Conservation (phyloP, 2,113 vertebrate genomes). For the Nasalis larvatus region DNA sequence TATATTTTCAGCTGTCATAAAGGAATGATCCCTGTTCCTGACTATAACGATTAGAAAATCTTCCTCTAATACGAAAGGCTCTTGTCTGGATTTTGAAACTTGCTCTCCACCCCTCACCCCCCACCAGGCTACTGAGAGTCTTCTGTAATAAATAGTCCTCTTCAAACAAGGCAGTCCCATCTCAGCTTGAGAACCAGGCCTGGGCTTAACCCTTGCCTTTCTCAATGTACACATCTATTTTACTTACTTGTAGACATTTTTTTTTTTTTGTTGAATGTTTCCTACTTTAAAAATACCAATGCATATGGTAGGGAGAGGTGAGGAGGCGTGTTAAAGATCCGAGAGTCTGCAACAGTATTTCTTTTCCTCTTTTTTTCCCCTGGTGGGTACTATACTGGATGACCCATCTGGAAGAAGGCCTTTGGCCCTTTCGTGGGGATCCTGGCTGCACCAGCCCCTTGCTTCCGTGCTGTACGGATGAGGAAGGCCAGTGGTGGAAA, state of each 20-base stretch:
- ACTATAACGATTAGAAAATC: constrained; percentile 80
- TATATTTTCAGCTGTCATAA: constrained; percentile 76
- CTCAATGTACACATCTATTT: neutral
- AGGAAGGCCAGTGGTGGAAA: neutral
- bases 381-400: accelerated
- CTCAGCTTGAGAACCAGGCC: constrained; percentile 44
- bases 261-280: neutral
- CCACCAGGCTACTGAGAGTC: neutral
- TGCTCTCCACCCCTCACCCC: constrained; percentile 8
- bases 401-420: neutral
- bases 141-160: constrained; percentile 56
- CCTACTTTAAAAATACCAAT: neutral
- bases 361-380: neutral
- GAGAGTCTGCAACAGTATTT: neutral
- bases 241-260: neutral
- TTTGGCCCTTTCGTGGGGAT: neutral
- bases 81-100: constrained; percentile 76
- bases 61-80: constrained; percentile 68
- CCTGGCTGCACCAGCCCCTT: too few species aligned
- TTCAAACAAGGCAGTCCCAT: constrained; percentile 64
- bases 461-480: accelerated
- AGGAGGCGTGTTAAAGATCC: neutral
- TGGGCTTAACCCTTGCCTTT: neutral
- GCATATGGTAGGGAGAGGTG: neutral
- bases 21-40: constrained; percentile 72